phyloP scores from a whole-genome alignment of 2,888 invertebrate genomes.

The Germaria angustata region DNA sequence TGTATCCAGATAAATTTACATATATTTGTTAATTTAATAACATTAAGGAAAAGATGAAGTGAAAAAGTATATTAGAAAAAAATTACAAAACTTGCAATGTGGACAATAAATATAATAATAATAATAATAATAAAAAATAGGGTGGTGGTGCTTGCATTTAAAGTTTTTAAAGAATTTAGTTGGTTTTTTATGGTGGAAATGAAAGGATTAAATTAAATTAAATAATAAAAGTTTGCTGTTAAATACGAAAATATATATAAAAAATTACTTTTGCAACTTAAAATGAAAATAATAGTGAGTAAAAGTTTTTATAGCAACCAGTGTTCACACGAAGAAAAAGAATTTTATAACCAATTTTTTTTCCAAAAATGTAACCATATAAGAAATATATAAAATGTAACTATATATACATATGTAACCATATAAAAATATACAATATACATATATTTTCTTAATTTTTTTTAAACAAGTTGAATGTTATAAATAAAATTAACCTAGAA shows the following conservation, averaged over 20 bases:
- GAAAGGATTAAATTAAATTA: conserved; percentile 19
- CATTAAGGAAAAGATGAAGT: conserved; percentile 13
- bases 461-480: too few species aligned
- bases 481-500: too few species aligned
- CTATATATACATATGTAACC: too few species aligned
- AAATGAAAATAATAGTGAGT: background rate
- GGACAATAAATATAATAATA: conserved; percentile 22
- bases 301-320: too few species aligned
- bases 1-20: conserved; percentile 62
- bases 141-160: background rate
- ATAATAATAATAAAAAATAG: conserved; percentile 8
- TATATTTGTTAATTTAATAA: conserved; percentile 64
- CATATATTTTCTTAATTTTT: too few species aligned
- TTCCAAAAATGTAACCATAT: too few species aligned
- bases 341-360: too few species aligned
- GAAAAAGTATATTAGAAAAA: background rate
- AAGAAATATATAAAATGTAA: too few species aligned
- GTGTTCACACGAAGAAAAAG: too few species aligned
- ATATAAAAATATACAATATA: too few species aligned
- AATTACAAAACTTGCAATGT: background rate
- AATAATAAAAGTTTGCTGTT: background rate
- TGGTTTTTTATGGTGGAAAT: conserved; percentile 24
- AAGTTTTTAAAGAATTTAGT: conserved; percentile 38
- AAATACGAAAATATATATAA: background rate
- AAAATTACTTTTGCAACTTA: too few species aligned